phyloP scores from a whole-genome alignment of 2,113 vertebrate species.

The Rhagologus leucostigma region DNA sequence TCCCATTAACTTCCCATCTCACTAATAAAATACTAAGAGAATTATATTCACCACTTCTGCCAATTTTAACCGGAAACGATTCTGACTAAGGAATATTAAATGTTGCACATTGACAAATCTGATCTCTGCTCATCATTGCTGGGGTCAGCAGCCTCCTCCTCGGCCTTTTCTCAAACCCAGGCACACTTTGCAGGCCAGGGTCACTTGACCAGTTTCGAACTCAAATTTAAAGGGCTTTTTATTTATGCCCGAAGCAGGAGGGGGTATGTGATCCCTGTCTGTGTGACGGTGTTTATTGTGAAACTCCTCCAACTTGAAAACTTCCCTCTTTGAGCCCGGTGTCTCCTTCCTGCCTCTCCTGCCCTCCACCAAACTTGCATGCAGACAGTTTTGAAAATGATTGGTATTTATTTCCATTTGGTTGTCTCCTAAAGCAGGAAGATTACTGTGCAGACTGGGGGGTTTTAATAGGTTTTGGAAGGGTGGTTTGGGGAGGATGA shows the following conservation, averaged over 20 bases:
- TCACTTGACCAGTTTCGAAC: background rate
- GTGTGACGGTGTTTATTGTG: background rate
- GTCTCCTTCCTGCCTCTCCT: background rate
- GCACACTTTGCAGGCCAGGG: background rate
- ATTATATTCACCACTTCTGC: slow-evolving; percentile 21
- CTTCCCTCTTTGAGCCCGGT: background rate
- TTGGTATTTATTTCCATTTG: background rate
- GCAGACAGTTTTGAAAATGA: background rate
- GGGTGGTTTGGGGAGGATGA: background rate
- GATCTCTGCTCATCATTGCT: background rate
- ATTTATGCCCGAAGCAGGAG: background rate
- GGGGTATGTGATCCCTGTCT: background rate
- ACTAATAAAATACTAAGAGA: slow-evolving; percentile 24
- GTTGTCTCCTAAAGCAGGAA: background rate
- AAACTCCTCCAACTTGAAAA: background rate
- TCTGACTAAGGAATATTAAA: background rate
- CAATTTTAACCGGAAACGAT: background rate
- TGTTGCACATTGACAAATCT: background rate
- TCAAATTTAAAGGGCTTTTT: background rate
- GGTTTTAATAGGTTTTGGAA: background rate
- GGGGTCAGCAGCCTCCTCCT: background rate
- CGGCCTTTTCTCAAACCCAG: background rate
- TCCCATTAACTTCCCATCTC: slow-evolving; percentile 42
- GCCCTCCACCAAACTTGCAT: background rate
- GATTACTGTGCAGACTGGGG: background rate